Percentiles rank a stretch among this genome's conserved stretches.
Conservation (phyloP, 30 jellyfish, hydroid and myxozoan genomes). For the Rhopilema esculentum region DNA sequence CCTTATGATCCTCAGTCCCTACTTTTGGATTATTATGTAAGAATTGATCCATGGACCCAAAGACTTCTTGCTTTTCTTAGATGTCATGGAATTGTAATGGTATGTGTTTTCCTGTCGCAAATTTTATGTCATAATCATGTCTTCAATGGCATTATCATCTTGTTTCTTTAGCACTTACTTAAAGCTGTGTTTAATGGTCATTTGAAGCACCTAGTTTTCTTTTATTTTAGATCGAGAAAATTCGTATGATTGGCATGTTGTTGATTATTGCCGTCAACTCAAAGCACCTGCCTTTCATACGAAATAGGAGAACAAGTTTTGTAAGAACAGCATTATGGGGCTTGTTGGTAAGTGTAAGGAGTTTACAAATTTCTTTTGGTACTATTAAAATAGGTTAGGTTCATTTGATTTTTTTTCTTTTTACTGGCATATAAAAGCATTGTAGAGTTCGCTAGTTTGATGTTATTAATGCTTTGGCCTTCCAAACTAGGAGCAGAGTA, state of each 20-base stretch:
- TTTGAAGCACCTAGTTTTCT: no score
- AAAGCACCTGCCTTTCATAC: slow-evolving; percentile 81
- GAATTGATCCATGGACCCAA: slow-evolving; percentile 98
- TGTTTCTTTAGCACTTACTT: not conserved
- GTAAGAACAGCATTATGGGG: slow-evolving; percentile 96
- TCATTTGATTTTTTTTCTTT: no score
- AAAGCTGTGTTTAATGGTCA: not conserved
- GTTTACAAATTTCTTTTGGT: not conserved
- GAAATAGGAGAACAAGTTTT: slow-evolving; percentile 79
- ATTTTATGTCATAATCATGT: not conserved
- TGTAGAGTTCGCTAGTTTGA: no score
- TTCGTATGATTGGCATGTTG: slow-evolving; percentile 96
- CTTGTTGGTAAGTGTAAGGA: slow-evolving; percentile 66
- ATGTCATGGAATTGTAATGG: slow-evolving; percentile 90
- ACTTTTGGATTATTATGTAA: slow-evolving; percentile 89
- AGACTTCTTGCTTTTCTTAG: slow-evolving; percentile 77
- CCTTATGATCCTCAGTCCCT: slow-evolving; percentile 97
- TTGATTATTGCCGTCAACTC: slow-evolving; percentile 88
- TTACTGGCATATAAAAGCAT: no score
- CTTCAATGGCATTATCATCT: not conserved
- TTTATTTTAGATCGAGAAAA: slow-evolving; percentile 77
- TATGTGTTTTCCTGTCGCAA: slow-evolving; percentile 2
- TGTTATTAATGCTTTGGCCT: no score
- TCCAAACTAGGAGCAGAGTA: no score
- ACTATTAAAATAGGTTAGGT: no score